These are phyloP conservation scores for Microcebus ravelobensis DNA, from an alignment of 2,113 vertebrate species.

Conservation along the genomic window DNA sequence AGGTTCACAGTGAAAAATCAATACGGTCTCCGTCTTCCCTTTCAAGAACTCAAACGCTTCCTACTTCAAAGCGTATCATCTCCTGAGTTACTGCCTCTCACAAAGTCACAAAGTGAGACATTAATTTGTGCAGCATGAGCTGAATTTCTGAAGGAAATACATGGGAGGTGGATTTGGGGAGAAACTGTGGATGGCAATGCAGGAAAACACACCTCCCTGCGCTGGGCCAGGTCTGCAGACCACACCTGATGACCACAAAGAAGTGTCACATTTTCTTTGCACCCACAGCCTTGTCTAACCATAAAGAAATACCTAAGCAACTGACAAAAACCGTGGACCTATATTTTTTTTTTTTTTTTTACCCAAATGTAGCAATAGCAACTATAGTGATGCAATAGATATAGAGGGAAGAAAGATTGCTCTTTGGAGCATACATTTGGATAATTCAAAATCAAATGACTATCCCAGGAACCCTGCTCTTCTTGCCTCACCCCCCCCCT, in stretches of 20 bases:
- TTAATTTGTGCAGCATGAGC: neutral
- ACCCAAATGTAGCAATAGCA: neutral
- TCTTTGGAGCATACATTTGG: neutral
- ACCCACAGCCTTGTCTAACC: neutral
- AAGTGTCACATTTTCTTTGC: neutral
- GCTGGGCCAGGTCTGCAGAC: neutral
- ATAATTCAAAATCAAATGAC: neutral
- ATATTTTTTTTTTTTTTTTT: slow-evolving; percentile 11
- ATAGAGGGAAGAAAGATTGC: neutral
- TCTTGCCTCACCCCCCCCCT: neutral
- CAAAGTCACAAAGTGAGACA: neutral
- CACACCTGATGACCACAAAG: neutral
- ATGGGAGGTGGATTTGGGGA: neutral
- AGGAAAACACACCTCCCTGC: accelerated
- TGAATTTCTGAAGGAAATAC: neutral
- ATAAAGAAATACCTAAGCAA: neutral
- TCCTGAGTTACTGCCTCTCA: slow-evolving; percentile 30
- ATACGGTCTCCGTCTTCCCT: neutral
- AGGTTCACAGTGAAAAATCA: slow-evolving; percentile 39
- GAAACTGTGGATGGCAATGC: neutral
- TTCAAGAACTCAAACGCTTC: slow-evolving; percentile 32
- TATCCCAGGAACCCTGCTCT: neutral
- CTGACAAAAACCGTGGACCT: neutral
- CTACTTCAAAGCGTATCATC: slow-evolving; percentile 39
- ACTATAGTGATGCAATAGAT: neutral